Conservation (phyloP, 2,797 vertebrate genomes). For the Clamator glandarius region DNA sequence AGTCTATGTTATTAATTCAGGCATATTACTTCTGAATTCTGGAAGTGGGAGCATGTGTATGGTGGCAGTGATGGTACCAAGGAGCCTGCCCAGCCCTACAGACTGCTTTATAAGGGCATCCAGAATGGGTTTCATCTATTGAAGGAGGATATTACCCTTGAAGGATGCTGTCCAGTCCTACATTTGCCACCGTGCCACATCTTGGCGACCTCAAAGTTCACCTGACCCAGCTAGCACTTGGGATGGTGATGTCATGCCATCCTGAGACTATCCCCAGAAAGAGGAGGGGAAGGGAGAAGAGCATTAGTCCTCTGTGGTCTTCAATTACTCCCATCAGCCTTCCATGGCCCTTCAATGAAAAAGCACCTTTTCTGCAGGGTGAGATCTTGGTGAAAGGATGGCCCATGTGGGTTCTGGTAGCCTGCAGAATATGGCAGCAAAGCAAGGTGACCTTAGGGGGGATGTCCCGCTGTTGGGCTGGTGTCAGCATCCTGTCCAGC, state of each 20-base stretch:
- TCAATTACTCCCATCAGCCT: neutral
- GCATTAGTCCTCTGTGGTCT: rapidly evolving
- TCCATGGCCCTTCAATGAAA: neutral
- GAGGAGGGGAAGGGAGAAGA: neutral
- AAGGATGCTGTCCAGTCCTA: neutral
- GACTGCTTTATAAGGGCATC: neutral
- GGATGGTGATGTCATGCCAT: neutral
- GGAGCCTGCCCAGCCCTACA: neutral
- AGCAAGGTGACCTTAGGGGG: neutral
- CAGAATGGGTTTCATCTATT: neutral
- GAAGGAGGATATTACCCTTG: neutral
- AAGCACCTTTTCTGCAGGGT: neutral
- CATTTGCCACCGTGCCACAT: neutral
- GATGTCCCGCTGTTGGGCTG: rapidly evolving
- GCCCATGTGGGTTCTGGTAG: neutral
- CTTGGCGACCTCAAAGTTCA: neutral
- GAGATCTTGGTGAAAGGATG: neutral
- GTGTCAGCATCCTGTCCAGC: neutral
- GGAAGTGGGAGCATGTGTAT: neutral
- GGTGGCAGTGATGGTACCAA: neutral
- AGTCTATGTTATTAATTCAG: neutral
- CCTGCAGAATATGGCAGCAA: neutral
- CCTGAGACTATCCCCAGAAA: neutral
- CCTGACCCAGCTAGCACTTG: neutral
- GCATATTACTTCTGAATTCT: neutral